phyloP scores from a whole-genome alignment of 2,888 invertebrate species.

The Asteroscopus sphinx region DNA sequence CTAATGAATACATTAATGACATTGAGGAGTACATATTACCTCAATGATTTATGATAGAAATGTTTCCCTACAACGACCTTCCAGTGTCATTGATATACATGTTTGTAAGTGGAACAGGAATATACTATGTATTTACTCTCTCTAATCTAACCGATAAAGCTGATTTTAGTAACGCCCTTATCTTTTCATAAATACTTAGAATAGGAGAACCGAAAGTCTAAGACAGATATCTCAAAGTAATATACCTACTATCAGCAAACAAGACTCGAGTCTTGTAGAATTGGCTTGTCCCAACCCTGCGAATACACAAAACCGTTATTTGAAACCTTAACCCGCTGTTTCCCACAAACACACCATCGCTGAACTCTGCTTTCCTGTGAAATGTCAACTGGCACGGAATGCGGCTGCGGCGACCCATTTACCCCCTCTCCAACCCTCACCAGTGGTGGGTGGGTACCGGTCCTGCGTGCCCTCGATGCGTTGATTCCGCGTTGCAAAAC shows the following conservation, averaged over 20 bases:
- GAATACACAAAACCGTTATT: slow-evolving; percentile 37
- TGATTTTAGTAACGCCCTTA: slow-evolving; percentile 23
- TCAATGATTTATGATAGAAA: no score
- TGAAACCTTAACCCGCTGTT: slow-evolving; percentile 35
- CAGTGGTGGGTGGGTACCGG: slow-evolving; percentile 76
- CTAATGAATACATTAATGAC: no score
- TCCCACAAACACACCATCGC: slow-evolving; percentile 42
- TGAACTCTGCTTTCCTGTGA: slow-evolving; percentile 66
- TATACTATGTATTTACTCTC: slow-evolving; percentile 36
- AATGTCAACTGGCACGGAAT: slow-evolving; percentile 82
- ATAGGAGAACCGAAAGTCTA: not conserved
- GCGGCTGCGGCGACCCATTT: slow-evolving; percentile 83
- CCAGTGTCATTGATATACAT: slow-evolving; percentile 36
- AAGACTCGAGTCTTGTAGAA: not conserved
- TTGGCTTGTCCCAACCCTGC: slow-evolving; percentile 4
- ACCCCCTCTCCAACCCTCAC: slow-evolving; percentile 66
- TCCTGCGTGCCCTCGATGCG: slow-evolving; percentile 82
- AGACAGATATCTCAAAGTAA: not conserved
- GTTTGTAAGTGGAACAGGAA: slow-evolving; percentile 38
- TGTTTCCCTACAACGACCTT: slow-evolving; percentile 38
- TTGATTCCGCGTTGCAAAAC: slow-evolving; percentile 81
- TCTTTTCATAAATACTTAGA: not conserved
- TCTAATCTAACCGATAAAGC: slow-evolving; percentile 35
- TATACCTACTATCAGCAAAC: not conserved
- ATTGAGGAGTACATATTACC: no score